Percentiles rank a stretch among this genome's conserved stretches.
Evolutionary conservation across 2,888 invertebrate genomes (phyloP).

Genomic region (Aplocera efformata): DNA sequence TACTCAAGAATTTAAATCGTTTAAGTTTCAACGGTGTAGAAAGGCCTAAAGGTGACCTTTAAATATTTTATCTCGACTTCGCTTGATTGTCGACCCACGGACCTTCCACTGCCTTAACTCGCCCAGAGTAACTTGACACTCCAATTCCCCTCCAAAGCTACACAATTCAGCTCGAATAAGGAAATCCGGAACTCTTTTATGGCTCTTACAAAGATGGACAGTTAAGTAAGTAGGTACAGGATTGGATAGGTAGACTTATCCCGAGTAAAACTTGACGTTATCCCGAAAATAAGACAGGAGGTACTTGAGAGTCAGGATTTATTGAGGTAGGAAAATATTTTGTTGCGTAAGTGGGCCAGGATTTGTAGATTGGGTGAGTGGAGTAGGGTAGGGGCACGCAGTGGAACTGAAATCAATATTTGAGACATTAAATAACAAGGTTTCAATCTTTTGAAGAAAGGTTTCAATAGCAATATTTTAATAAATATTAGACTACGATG

Average conservation of each 20-base stretch:
- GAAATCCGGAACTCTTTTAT: slow-evolving; percentile 49
- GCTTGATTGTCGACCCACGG: slow-evolving; percentile 72
- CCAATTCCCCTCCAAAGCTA: slow-evolving; percentile 42
- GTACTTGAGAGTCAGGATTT: slow-evolving; percentile 51
- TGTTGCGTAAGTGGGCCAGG: slow-evolving; percentile 24
- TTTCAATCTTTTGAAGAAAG: slow-evolving; percentile 2
- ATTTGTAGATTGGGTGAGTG: slow-evolving; percentile 17
- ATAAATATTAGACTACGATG: too few species aligned
- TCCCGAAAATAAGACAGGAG: slow-evolving; percentile 53
- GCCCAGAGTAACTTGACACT: slow-evolving; percentile 52
- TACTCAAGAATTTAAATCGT: slow-evolving; percentile 61
- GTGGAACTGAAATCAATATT: background rate
- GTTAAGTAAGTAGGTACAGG: slow-evolving; percentile 51
- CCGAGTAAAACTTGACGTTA: slow-evolving; percentile 58
- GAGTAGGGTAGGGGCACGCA: background rate
- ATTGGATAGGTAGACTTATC: slow-evolving; percentile 67
- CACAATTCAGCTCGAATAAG: slow-evolving; percentile 44
- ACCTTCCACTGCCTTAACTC: slow-evolving; percentile 60
- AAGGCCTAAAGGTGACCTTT: slow-evolving; percentile 66
- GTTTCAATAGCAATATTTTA: too few species aligned
- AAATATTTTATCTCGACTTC: slow-evolving; percentile 76
- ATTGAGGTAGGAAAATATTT: slow-evolving; percentile 38
- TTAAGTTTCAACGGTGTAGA: slow-evolving; percentile 48
- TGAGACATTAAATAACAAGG: background rate
- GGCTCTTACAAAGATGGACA: slow-evolving; percentile 55